These are phyloP conservation scores for Hyla sarda DNA, from an alignment of 2,113 vertebrate species.

Conservation along the genomic window DNA sequence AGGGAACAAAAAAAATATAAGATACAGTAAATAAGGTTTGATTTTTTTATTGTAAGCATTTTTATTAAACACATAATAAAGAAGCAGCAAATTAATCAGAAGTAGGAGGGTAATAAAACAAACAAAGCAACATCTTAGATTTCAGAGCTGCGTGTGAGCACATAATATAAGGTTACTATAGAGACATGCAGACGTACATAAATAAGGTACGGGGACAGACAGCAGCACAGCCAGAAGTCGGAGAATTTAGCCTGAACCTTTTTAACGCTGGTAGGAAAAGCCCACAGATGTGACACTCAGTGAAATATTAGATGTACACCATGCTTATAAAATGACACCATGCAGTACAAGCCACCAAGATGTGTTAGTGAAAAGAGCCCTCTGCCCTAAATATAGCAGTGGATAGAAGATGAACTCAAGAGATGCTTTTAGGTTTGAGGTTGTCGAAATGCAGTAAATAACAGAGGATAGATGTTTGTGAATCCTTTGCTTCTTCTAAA, in stretches of 20 bases:
- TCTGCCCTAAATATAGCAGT: not conserved
- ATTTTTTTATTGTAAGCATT: not conserved
- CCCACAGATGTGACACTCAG: constrained; percentile 96
- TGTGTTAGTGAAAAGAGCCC: constrained; percentile 62
- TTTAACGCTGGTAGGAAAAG: constrained; percentile 71
- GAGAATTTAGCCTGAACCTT: constrained; percentile 70
- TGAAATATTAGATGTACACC: constrained; percentile 80
- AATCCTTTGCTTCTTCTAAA: not conserved
- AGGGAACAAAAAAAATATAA: constrained; percentile 64
- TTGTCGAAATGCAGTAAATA: not conserved
- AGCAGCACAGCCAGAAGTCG: constrained; percentile 64
- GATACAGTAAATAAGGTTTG: constrained; percentile 59
- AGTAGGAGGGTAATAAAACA: not conserved
- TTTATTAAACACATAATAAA: constrained; percentile 4
- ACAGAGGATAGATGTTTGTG: constrained; percentile 17
- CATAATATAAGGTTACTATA: constrained; percentile 56
- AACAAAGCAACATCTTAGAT: not conserved
- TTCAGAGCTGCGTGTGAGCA: constrained; percentile 66
- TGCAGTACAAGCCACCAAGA: constrained; percentile 68
- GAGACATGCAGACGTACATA: constrained; percentile 70
- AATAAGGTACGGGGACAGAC: constrained; percentile 62
- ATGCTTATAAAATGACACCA: constrained; percentile 75
- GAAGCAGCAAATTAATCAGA: constrained; percentile 65
- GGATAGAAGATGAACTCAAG: not conserved
- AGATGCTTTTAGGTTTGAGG: not conserved